Evolutionary conservation across 1,140 invertebrate genomes (phyloP), one percentile per base, ranked within the genome.

Genomic region (Hormaphis cornu): DNA sequence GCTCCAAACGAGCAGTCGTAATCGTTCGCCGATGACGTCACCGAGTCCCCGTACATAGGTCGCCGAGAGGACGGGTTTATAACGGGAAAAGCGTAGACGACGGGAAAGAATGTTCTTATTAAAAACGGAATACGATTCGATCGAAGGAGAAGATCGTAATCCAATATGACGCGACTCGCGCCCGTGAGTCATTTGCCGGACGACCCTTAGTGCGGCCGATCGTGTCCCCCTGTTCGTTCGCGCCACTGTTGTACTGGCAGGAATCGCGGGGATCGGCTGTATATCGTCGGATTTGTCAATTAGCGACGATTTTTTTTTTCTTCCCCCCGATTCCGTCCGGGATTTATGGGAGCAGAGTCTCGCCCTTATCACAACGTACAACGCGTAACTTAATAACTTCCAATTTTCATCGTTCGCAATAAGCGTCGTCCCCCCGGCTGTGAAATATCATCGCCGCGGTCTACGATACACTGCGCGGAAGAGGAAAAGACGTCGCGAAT

Each of bases 261-360:
- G 54, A 40, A 37, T 37, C 14, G 8, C 20, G 54, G 54, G 24
- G 20, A 9, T 9, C 1, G 33, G 14, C 14, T 12, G n/a, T n/a
- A n/a, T n/a, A 40, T 58, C n/a, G 54, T 22, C 54, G 54, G n/a
- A 58, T 58, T 58, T 58, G 54, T 20, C 54, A 58, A 58, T 58
- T 40, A 58, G n/a, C n/a, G 35, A 56, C 33, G 26, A 26, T 50
- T 50, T 20, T 24, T 8, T 56, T 37, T 24, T n/a, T n/a, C n/a
- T n/a, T n/a, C n/a, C n/a, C n/a, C n/a, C 28, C 53, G 12, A 37
- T 54, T 16, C 53, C 53, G 2, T 22, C 16, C 7, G 20, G 8
- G 53, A 56, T 56, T 56, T 56, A 56, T 20, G 40, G 8, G 52
- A 24, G n/a, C n/a, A n/a, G n/a, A n/a, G n/a, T n/a, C n/a, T n/a